A percentile compares a stretch with the other conserved stretches of the same genome.
Conservation (phyloP, 2,888 invertebrate genomes). For the Dasysyrphus albostriatus region DNA sequence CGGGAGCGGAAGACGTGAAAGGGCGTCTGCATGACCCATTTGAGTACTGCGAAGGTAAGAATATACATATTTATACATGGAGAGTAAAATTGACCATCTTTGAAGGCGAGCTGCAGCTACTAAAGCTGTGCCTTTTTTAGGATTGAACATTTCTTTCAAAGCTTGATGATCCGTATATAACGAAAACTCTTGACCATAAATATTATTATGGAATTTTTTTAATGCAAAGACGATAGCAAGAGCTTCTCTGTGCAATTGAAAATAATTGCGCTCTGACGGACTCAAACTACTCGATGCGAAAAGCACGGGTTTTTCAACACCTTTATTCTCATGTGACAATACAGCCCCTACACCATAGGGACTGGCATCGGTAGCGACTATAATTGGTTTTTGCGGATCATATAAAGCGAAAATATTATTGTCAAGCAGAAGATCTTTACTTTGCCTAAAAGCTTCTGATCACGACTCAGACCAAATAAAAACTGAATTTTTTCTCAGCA, state of each 20-base stretch:
- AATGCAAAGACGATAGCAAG: slow-evolving; percentile 20
- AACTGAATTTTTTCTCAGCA: background rate
- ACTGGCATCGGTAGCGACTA: background rate
- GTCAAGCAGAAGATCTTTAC: background rate
- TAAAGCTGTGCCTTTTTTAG: slow-evolving; percentile 68
- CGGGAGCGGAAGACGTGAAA: slow-evolving; percentile 43
- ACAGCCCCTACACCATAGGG: too few species aligned
- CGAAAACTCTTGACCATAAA: slow-evolving; percentile 49
- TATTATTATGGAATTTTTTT: slow-evolving; percentile 79
- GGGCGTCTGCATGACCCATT: slow-evolving; percentile 33
- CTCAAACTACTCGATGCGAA: too few species aligned
- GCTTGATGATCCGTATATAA: slow-evolving; percentile 72
- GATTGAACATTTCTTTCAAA: slow-evolving; percentile 24
- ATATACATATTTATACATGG: slow-evolving; percentile 1
- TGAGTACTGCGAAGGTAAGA: slow-evolving; percentile 24
- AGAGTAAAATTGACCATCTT: background rate
- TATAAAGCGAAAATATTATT: background rate
- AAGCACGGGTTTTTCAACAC: slow-evolving; percentile 33
- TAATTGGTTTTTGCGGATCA: background rate
- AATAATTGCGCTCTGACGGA: background rate
- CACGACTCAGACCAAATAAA: background rate
- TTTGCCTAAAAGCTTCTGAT: background rate
- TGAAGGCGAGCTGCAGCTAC: slow-evolving; percentile 53
- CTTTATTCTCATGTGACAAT: background rate
- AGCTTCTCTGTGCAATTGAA: slow-evolving; percentile 36